A percentile compares a stretch with the other conserved stretches of the same genome.
Evolutionary conservation across 92 coral and sea anemone genomes (phyloP).

Genomic region (Parazoanthus swiftii): DNA sequence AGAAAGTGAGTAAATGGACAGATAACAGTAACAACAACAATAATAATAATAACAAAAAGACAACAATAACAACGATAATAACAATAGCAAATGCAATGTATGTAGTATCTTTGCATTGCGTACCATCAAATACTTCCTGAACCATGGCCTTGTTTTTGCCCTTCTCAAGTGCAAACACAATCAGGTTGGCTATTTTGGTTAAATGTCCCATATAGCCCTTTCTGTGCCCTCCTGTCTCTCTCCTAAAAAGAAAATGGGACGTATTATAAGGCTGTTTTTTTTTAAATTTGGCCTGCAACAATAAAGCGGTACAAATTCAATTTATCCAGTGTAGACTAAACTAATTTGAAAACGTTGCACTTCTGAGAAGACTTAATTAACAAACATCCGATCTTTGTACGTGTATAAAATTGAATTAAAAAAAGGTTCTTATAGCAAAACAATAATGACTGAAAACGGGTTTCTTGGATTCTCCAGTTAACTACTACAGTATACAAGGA

Average conservation of each 20-base stretch:
- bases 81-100: not conserved
- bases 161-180: constrained; percentile 71
- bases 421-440: too few species aligned
- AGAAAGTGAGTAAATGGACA: not conserved
- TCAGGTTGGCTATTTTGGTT: constrained; percentile 89
- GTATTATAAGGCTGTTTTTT: not conserved
- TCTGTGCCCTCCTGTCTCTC: constrained; percentile 64
- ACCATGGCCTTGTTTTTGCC: constrained; percentile 87
- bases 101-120: constrained; percentile 26
- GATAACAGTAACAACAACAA: too few species aligned
- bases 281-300: too few species aligned
- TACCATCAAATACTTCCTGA: constrained; percentile 80
- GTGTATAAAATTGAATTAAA: too few species aligned
- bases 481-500: not conserved
- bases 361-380: too few species aligned
- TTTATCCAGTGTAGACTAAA: too few species aligned
- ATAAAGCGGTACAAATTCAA: too few species aligned
- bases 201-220: constrained; percentile 98
- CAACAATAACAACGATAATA: too few species aligned
- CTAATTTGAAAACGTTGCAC: too few species aligned
- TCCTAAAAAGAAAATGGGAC: constrained; percentile 37
- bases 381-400: not conserved
- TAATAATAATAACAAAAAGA: too few species aligned
- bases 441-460: too few species aligned
- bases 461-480: not conserved